These are phyloP conservation scores for Palythoa grandiflora DNA, from an alignment of 92 coral and sea anemone species.

Conservation along the genomic window DNA sequence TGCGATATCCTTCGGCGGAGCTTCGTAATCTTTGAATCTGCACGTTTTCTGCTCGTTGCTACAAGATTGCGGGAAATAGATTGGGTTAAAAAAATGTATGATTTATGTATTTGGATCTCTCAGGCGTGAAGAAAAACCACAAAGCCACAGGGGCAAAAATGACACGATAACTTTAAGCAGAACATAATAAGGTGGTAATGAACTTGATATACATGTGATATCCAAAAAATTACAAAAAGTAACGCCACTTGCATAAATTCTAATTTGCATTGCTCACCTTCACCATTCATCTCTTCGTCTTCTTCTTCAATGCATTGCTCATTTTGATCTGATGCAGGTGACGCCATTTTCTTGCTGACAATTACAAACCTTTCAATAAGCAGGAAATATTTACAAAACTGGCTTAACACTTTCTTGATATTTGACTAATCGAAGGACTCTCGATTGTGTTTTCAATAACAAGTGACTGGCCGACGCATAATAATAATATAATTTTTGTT, in stretches of 20 bases:
- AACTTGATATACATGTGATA: neutral
- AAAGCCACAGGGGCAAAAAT: conserved; percentile 23
- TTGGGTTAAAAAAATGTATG: conserved; percentile 3
- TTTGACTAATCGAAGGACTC: conserved; percentile 4
- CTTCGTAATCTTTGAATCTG: conserved; percentile 91
- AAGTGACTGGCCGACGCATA: neutral
- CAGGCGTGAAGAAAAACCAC: conserved; percentile 22
- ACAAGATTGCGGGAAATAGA: neutral
- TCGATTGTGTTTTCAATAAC: neutral
- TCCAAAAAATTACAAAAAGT: neutral
- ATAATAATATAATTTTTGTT: neutral
- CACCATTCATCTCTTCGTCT: conserved; percentile 32
- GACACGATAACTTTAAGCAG: neutral
- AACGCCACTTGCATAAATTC: neutral
- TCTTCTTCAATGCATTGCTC: conserved; percentile 59
- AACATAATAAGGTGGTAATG: conserved; percentile 12
- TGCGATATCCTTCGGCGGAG: conserved; percentile 90
- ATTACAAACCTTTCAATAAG: neutral
- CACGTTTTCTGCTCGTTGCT: conserved; percentile 57
- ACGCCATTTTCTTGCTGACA: conserved; percentile 53
- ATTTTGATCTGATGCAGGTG: conserved; percentile 56
- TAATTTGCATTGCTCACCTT: conserved; percentile 2
- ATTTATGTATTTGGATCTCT: neutral
- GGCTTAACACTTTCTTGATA: conserved; percentile 23
- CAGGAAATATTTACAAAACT: neutral